These are phyloP conservation scores for Ashinkailepas kermadecensis DNA, from an alignment of 2,888 invertebrate genomes.

Conservation along the genomic window DNA sequence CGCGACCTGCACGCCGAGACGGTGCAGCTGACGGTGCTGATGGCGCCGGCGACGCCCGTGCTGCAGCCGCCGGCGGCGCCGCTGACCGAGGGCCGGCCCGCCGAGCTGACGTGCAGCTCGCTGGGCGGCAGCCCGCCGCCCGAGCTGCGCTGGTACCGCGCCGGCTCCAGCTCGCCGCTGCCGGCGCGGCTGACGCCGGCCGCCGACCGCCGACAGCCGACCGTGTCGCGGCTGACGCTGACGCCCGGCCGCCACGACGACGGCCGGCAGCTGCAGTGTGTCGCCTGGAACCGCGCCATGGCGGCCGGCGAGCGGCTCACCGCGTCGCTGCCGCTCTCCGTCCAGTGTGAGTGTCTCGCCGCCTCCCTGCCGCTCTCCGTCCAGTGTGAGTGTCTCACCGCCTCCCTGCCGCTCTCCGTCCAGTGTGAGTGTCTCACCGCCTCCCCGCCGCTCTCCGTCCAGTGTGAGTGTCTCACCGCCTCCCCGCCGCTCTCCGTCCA, in stretches of 20 bases:
- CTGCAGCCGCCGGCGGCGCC: conserved; percentile 67
- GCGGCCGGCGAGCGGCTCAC: conserved; percentile 69
- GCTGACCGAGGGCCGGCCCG: conserved; percentile 59
- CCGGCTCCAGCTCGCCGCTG: conserved; percentile 28
- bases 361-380: background rate
- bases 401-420: too few relatives aligned
- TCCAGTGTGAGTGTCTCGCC: conserved; percentile 69
- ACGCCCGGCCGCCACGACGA: conserved; percentile 77
- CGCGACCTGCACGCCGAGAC: conserved; percentile 74
- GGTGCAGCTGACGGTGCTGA: conserved; percentile 74
- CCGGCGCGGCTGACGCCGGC: conserved; percentile 45
- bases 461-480: too few relatives aligned
- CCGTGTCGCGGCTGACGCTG: conserved; percentile 64
- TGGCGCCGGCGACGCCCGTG: conserved; percentile 70
- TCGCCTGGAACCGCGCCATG: conserved; percentile 84
- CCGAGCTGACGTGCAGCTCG: conserved; percentile 53
- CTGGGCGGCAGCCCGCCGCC: conserved; percentile 86
- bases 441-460: too few relatives aligned
- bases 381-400: background rate
- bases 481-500: too few relatives aligned
- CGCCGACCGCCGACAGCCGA: conserved; percentile 63
- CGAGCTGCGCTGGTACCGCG: conserved; percentile 47
- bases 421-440: too few relatives aligned
- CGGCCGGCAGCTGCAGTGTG: conserved; percentile 71
- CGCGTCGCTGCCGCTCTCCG: conserved; percentile 70